These are phyloP conservation scores for Columbina picui DNA, from an alignment of 2,113 vertebrate species.

Conservation along the genomic window DNA sequence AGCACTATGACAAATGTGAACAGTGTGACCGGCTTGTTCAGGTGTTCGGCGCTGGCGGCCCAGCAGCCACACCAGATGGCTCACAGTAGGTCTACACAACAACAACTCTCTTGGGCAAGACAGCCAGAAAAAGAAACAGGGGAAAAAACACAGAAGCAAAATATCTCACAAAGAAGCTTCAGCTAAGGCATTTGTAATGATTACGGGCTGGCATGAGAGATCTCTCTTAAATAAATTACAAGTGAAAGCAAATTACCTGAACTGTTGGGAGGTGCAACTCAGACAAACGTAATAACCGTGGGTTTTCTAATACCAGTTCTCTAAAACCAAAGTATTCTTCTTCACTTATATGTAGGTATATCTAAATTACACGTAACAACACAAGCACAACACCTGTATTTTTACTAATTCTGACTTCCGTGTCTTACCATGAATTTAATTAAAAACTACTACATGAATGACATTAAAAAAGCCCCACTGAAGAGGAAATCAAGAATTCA, in stretches of 20 bases:
- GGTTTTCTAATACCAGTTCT: neutral
- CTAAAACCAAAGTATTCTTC: neutral
- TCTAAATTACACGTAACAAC: neutral
- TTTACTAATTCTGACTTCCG: neutral
- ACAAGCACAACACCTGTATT: neutral
- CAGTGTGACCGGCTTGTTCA: neutral
- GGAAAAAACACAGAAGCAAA: neutral
- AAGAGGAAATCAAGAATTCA: neutral
- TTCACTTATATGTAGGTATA: neutral
- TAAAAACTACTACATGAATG: neutral
- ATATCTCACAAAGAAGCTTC: neutral
- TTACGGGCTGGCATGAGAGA: neutral
- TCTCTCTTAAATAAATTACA: neutral
- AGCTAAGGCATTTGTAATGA: neutral
- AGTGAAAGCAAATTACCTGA: neutral
- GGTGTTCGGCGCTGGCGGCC: neutral
- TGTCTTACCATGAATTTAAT: neutral
- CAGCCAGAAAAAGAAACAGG: neutral
- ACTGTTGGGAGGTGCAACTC: neutral
- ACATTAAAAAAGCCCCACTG: neutral
- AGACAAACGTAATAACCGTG: neutral
- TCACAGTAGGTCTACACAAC: neutral
- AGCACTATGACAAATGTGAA: neutral
- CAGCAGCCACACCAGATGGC: constrained; percentile 20
- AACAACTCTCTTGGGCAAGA: constrained; percentile 17